Conservation (phyloP, 2,797 vertebrate species). For the Coreius guichenoti region DNA sequence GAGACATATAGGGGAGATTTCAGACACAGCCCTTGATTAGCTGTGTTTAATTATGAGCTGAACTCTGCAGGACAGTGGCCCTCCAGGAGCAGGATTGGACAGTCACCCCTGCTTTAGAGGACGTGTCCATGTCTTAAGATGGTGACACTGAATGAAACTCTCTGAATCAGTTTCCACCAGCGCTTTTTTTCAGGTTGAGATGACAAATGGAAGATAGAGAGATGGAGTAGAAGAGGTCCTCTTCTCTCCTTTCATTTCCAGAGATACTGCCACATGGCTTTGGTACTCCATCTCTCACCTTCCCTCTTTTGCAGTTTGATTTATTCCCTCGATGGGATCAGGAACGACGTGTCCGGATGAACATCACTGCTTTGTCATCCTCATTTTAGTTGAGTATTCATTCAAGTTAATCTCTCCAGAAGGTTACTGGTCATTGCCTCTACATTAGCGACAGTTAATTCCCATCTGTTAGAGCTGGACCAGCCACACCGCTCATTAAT, state of each 20-base stretch:
- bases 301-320: conserved; percentile 66
- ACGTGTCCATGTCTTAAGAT: background rate
- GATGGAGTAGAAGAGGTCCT: background rate
- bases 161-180: background rate
- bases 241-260: background rate
- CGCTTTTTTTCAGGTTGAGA: background rate
- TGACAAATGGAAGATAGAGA: background rate
- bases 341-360: conserved; percentile 79
- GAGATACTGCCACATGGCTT: conserved; percentile 61
- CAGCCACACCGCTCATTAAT: conserved; percentile 57
- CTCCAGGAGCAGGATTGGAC: too few species aligned
- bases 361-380: conserved; percentile 76
- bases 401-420: conserved; percentile 86
- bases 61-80: background rate
- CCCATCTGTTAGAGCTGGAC: conserved; percentile 75
- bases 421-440: conserved; percentile 84
- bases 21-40: background rate
- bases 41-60: background rate
- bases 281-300: conserved; percentile 46
- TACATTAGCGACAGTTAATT: conserved; percentile 83
- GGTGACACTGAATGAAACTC: background rate
- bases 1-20: background rate
- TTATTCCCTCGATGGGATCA: conserved; percentile 80
- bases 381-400: conserved; percentile 82
- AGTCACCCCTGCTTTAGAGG: background rate